Evolutionary conservation across 2,113 vertebrate genomes (phyloP).

Genomic region (Aegotheles bennettii): DNA sequence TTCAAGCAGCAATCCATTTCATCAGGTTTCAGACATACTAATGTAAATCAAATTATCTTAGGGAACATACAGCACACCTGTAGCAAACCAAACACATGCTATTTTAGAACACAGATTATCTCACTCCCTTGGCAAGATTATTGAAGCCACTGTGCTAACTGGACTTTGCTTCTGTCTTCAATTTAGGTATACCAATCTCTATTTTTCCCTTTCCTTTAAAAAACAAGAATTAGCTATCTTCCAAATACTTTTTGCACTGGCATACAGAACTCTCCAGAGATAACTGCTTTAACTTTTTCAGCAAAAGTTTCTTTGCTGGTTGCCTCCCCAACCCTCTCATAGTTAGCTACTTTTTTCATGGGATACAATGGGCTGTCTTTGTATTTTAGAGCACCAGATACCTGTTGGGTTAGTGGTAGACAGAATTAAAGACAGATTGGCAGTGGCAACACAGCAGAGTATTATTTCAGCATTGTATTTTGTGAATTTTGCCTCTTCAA

Average conservation of each 20-base stretch:
- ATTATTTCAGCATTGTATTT: background rate
- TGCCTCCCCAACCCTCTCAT: rapidly evolving
- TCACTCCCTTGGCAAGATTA: background rate
- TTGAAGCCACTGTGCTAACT: background rate
- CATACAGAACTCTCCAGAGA: background rate
- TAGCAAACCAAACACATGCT: background rate
- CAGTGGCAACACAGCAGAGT: background rate
- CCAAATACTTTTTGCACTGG: background rate
- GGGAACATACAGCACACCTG: background rate
- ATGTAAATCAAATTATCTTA: background rate
- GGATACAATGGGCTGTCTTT: background rate
- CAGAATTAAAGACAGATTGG: background rate
- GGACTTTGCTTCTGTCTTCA: too few species aligned
- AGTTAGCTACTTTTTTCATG: background rate
- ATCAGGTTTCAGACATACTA: background rate
- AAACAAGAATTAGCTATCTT: background rate
- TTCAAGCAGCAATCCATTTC: background rate
- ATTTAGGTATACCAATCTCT: too few species aligned
- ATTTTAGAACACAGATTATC: background rate
- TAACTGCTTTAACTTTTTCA: background rate
- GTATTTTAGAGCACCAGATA: background rate
- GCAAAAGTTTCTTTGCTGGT: background rate
- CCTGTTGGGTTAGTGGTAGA: background rate
- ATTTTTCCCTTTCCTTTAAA: background rate
- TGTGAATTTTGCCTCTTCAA: background rate